Conservation (phyloP, 2,113 vertebrate species). For the Upupa epops region DNA sequence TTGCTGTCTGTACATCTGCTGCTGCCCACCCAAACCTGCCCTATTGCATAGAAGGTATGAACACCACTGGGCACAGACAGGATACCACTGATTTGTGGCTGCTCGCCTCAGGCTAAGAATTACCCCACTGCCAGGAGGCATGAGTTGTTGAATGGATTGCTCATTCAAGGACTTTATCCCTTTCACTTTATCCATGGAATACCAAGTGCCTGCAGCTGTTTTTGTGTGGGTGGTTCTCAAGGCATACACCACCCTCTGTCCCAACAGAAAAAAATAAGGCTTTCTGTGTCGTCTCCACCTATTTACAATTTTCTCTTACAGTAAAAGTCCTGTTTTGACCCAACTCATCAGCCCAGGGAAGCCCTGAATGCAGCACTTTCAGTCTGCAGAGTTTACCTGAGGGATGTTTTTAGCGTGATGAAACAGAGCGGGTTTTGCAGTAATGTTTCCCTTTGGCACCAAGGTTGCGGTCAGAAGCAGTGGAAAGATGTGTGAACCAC, state of each 20-base stretch:
- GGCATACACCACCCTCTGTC: not conserved
- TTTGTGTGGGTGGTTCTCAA: not conserved
- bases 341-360: not conserved
- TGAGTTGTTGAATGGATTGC: not conserved
- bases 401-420: fast-evolving
- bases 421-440: not conserved
- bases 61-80: not conserved
- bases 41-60: not conserved
- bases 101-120: not conserved
- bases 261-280: not conserved
- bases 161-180: not conserved
- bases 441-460: not conserved
- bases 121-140: not conserved
- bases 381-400: not conserved
- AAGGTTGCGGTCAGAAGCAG: not conserved
- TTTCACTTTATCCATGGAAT: not conserved
- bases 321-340: not conserved
- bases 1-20: not conserved
- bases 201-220: not conserved
- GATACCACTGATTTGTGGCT: not conserved
- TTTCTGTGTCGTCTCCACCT: not conserved
- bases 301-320: not conserved
- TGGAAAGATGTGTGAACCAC: not conserved
- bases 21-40: not conserved
- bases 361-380: not conserved